Evolutionary conservation across 2,888 invertebrate genomes (phyloP).

Genomic region (Athetis lepigone): DNA sequence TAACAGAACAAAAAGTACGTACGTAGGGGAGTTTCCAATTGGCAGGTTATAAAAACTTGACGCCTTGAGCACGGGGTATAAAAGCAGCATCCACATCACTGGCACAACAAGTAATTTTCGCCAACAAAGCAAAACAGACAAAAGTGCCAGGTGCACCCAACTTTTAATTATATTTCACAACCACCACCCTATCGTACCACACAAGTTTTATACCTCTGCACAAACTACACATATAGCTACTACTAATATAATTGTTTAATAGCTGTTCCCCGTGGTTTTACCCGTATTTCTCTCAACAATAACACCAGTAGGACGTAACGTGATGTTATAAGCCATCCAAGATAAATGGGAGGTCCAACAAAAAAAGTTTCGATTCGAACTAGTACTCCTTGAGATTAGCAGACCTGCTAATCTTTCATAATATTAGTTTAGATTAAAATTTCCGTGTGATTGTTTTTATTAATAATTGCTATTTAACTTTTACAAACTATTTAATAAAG

Average conservation of each 20-base stretch:
- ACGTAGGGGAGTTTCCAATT: no score
- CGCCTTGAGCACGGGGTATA: neutral
- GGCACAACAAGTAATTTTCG: constrained; percentile 12
- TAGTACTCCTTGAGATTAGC: no score
- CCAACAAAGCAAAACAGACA: constrained; percentile 17
- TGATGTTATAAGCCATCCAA: no score
- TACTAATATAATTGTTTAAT: neutral
- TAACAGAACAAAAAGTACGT: no score
- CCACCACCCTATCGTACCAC: neutral
- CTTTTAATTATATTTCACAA: constrained; percentile 28
- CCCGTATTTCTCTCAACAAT: no score
- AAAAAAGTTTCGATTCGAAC: no score
- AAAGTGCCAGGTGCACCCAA: constrained; percentile 17
- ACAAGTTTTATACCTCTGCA: neutral
- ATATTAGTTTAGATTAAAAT: constrained; percentile 29
- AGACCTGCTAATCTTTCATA: no score
- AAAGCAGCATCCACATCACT: neutral
- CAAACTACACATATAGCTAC: neutral
- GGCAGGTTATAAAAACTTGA: neutral
- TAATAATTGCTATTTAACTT: constrained; percentile 53
- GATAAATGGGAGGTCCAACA: no score
- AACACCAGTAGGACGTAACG: no score
- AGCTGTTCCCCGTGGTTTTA: no score
- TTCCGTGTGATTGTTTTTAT: constrained; percentile 45
- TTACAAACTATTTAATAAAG: constrained; percentile 50